Evolutionary conservation across 1,140 invertebrate species (phyloP), one percentile per base, ranked within the genome.

Genomic region (Campodea augens): DNA sequence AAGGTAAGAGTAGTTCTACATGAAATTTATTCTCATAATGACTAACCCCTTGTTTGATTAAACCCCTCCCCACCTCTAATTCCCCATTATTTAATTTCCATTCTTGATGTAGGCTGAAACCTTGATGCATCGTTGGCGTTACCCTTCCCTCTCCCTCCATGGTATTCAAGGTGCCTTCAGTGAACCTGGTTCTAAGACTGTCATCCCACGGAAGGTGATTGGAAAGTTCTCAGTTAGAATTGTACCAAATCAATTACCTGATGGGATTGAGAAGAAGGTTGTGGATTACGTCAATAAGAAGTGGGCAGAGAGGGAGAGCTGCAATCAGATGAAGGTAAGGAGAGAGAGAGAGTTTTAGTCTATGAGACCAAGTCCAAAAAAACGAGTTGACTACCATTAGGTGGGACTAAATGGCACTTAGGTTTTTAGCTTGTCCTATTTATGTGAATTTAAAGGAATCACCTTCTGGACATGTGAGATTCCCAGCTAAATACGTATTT

Each of bases 181-280:
- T 62, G 90, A 89, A 50, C 67, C 79, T 15, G 93, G 93, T 38
- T 74, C 77, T 23, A 98, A 98, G 60, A 96, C 91, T 46, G 91
- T 97, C 0, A 97, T 98, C 54, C 92, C 92, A 1, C 68, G 75
- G 29, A 93, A 91, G 64, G 91, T 97, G 0, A 81, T 78, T 55
- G 92, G 92, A 24, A 98, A 98, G 63, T 97, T 98, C 60, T 96
- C 90, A 0, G 81, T 97, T 51, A 74, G 93, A 51, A 74, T 93
- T 53, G 92, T 98, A 0, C 91, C 92, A 1, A 70, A 95, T 58
- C 89, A 93, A 69, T 73, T 75, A 32, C 85, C 87, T 1, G 70
- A 77, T 25, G 69, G 79, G 52, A 72, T 90, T 24, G 74, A 75
- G 44, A 64, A 83, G 51, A 69, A 74, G 39, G 85, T 91, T 1